These are phyloP conservation scores for Procavia capensis DNA, from an alignment of 2,113 vertebrate genomes.

Conservation along the genomic window DNA sequence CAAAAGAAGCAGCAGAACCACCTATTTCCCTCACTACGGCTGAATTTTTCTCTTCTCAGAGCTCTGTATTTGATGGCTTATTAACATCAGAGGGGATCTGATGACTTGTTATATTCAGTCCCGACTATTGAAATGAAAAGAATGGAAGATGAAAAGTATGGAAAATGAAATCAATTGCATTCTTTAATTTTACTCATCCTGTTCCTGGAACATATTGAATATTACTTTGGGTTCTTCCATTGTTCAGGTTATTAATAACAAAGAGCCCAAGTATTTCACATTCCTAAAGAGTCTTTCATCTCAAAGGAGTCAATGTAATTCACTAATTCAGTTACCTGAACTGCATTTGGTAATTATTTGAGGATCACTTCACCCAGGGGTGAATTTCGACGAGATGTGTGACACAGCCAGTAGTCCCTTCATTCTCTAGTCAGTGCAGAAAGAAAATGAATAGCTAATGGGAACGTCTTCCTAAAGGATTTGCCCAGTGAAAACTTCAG, in stretches of 20 bases:
- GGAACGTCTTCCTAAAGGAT: conserved; percentile 76
- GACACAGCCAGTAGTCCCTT: conserved; percentile 75
- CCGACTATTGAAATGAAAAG: conserved; percentile 74
- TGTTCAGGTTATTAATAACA: conserved; percentile 82
- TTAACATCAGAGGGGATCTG: conserved; percentile 74
- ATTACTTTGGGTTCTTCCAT: conserved; percentile 74
- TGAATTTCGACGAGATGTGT: conserved; percentile 73
- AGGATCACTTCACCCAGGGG: conserved; percentile 84
- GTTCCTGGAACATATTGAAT: conserved; percentile 73
- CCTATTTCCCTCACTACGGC: not conserved
- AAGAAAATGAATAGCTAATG: conserved; percentile 79
- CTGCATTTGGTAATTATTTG: conserved; percentile 84
- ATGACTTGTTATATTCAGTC: conserved; percentile 67
- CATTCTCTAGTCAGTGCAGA: conserved; percentile 65
- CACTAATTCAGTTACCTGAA: conserved; percentile 84
- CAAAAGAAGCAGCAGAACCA: not conserved
- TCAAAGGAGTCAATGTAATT: conserved; percentile 80
- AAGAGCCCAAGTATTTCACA: conserved; percentile 78
- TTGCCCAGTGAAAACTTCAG: conserved; percentile 76
- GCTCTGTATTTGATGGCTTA: conserved; percentile 60
- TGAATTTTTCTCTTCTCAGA: conserved; percentile 57
- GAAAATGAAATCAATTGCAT: conserved; percentile 76
- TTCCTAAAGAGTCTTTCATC: conserved; percentile 82
- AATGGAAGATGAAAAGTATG: conserved; percentile 73
- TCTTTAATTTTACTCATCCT: conserved; percentile 76